Conservation (phyloP, 2,888 invertebrate species). For the Protula sp. region DNA sequence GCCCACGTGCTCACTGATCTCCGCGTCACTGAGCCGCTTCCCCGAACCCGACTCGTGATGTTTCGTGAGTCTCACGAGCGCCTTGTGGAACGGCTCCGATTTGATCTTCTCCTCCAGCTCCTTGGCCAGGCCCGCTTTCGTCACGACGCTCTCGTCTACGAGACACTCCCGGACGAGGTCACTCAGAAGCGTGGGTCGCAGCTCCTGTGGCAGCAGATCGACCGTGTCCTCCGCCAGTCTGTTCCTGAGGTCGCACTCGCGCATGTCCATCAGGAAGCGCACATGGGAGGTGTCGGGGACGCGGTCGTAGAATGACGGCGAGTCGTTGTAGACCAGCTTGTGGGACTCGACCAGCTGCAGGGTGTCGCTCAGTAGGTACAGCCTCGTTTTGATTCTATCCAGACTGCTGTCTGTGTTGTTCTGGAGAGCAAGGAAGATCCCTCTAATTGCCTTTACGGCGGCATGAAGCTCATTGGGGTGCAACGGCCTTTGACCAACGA, state of each 20-base stretch:
- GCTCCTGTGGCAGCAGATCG: conserved; percentile 14
- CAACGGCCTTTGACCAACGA: conserved; percentile 10
- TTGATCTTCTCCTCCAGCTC: conserved; percentile 9
- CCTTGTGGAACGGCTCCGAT: conserved; percentile 14
- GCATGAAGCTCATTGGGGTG: conserved; percentile 21
- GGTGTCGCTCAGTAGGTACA: conserved; percentile 21
- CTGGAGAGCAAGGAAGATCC: conserved; percentile 15
- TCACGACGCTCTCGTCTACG: neutral
- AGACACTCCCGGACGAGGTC: conserved; percentile 24
- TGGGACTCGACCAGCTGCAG: conserved; percentile 12
- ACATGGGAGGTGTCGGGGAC: conserved; percentile 12
- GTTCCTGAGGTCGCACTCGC: conserved; percentile 14
- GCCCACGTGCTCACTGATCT: conserved; percentile 10
- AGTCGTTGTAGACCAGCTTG: conserved; percentile 20
- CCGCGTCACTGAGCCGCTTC: conserved; percentile 11
- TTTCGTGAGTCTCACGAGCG: conserved; percentile 14
- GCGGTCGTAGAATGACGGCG: conserved; percentile 23
- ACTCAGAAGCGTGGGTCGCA: conserved; percentile 24
- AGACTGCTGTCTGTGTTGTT: neutral
- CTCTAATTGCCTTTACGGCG: conserved; percentile 21
- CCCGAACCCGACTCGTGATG: conserved; percentile 16
- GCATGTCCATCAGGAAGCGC: conserved; percentile 18
- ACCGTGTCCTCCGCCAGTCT: conserved; percentile 15
- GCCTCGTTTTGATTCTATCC: neutral
- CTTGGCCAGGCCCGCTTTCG: conserved; percentile 13